These are phyloP conservation scores for Osmerus mordax DNA, from an alignment of 2,113 vertebrate species.

Conservation along the genomic window DNA sequence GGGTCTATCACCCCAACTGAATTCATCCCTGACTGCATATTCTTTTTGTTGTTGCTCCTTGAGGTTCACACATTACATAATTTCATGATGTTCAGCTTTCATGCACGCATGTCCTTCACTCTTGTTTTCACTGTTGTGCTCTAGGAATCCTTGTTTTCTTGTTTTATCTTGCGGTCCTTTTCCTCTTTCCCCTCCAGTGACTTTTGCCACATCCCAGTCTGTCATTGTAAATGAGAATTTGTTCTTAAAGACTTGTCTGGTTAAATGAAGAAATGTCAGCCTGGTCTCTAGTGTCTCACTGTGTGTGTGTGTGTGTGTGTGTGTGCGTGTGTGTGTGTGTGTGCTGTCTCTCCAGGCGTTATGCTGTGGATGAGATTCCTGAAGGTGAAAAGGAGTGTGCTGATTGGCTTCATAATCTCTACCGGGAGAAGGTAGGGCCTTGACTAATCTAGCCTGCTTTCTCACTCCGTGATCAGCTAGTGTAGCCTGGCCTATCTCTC, in stretches of 20 bases:
- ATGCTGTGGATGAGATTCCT: constrained; percentile 83
- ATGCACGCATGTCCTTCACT: too few relatives aligned
- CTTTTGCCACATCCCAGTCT: not conserved
- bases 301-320: constrained; percentile 11
- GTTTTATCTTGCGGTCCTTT: too few relatives aligned
- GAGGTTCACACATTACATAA: too few relatives aligned
- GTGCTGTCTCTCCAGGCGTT: constrained; percentile 70
- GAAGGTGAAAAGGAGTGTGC: constrained; percentile 83
- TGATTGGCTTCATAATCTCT: constrained; percentile 85
- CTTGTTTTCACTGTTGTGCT: too few relatives aligned
- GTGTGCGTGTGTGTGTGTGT: not conserved
- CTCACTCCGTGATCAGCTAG: too few relatives aligned
- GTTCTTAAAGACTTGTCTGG: not conserved
- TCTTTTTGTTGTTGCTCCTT: too few relatives aligned
- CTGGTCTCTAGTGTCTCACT: not conserved
- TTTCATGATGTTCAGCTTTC: too few relatives aligned
- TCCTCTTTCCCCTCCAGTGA: too few relatives aligned
- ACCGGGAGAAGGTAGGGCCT: not conserved
- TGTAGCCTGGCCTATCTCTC: too few relatives aligned
- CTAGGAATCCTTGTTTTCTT: too few relatives aligned
- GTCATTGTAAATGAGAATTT: not conserved
- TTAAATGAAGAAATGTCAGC: not conserved
- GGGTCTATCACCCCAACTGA: too few relatives aligned
- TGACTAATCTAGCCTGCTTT: not conserved
- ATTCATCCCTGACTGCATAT: too few relatives aligned